Evolutionary conservation across 1,140 invertebrate species (phyloP), one percentile per base, ranked within the genome.

Genomic region (Ceratosolen solmsi): DNA sequence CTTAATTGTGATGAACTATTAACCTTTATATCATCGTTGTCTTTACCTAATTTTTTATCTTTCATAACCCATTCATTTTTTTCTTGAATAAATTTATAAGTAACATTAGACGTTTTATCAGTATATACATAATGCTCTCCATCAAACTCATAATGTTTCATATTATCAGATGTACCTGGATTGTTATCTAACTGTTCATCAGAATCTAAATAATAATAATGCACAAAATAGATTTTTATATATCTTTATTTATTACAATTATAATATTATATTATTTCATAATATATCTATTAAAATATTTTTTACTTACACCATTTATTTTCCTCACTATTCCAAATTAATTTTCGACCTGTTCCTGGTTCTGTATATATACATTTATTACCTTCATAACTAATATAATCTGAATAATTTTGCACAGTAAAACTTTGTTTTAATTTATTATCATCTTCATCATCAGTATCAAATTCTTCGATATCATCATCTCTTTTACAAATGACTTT

Each of bases 361-460:
- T 96, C 95, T 27, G 94, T 96, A 85, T 96, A 96, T 84, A 96
- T 93, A 70, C 95, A 95, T 73, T 92, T 90, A 81, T 94, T 93
- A 56, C 94, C 94, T 87, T 95, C 93, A 86, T 94, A 95, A 82
- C 94, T 93, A 27, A 94, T 90, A 89, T 94, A 90, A 87, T 93
- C 87, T 20, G 90, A 87, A 87, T 93, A 92, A 87, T 89, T 91
- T 75, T 22, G 46, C 20, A 46, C 33, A 4, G 11, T 13, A 54
- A 38, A 54, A 49, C 65, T 78, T 77, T 74, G 17, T 76, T 77
- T 49, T 22, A 30, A 38, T 15, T 46, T 15, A 60, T 70, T 63
- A 46, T 68, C 80, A 70, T 85, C 82, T 70, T 88, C 87, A 11
- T 88, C 85, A 70, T 88, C 86, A 9, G 87, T 84, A 79, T 89